Base-by-base conservation (phyloP, 2,113 vertebrate genomes). In the Lanius ludovicianus region DNA sequence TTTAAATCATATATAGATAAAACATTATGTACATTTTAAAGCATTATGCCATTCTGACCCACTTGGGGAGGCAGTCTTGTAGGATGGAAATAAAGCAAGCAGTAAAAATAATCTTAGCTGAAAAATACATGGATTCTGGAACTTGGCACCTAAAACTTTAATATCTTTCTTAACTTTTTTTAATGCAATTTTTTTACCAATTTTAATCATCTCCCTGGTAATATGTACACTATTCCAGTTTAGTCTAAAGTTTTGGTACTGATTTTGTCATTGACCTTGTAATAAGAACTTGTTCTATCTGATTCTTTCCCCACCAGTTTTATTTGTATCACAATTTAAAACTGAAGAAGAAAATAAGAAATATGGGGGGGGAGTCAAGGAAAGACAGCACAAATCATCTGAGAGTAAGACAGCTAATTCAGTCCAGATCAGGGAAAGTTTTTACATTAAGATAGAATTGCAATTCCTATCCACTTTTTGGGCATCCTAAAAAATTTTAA, bases 1-100 rank as follows among this genome's bases (percentile, higher is more conserved):
- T 92, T 97, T 95, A 96, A 97, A 96, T 93, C 73, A 92, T 70
- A 93, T 94, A 88, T 89, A 95, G 95, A 96, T 90, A 93, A 95
- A 97, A 94, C 68, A 95, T 92, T 78, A 93, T 84, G 60, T 89
- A 86, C 92, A 78, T 86, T 95, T 92, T 90, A 92, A 95, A 90
- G 79, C 73, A 83, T 79, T 94, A 67, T 87, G 39, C 90, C 25
- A 20, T 56, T 85, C 67, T 84, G 79, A 93, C 59, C 30, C 60
- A 70, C 79, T 94, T 78, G 63, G 67, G 65, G 28, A 59, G 14
- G 73, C 11, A 68, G 83, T 71, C 52, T 60, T 68, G 52, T 63
- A 77, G 49, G 37, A 1, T 75, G 28, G 56, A 93, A 88, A 94
- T 39, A 81, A 95, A 76, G 35, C 47, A 69, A 82, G 59, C 7